Base-by-base conservation (phyloP, 2,888 invertebrate species). In the Drosophila meridiana region DNA sequence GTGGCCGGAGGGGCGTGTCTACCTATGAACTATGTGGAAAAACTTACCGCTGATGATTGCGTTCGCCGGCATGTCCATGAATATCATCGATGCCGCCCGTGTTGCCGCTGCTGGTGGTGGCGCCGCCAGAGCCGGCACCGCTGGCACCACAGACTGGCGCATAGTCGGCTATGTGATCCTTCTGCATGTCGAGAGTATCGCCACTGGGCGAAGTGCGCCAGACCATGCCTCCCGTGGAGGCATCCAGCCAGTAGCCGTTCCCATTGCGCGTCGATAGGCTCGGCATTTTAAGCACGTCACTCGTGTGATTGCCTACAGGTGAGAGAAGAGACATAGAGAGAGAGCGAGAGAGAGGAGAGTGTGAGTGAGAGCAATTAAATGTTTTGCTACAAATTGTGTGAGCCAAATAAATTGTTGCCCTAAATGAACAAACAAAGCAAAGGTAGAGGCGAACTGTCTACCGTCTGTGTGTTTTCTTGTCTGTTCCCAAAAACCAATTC, bases 161-260 rank as follows among this genome's bases (percentile, higher is more conserved):
- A 90, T 93, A 93, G 91, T 93, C 93, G 68, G 93, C 92, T 62
- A 93, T 93, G 83, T 93, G 93, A 91, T 93, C 93, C 90, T 93
- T 93, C 82, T 93, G 93, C 89, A 93, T 90, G 80, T 93, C 92
- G 76, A 92, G 80, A 62, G 92, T 82, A 82, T 92, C 91, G 80
- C 92, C 91, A 69, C 79, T 89, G 63, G 92, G 91, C 63, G 92
- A 85, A 60, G 92, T 91, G 62, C 93, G 92, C 93, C 93, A 93
- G 45, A 93, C 92, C 92, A 93, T 93, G 75, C 93, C 93, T 30
- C 92, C 93, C 30, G 92, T 89, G 32, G 93, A 92, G 67, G 93
- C 92, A 80, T 93, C 93, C 79, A 93, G 89, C 93, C 93, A 93
- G 85, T 92, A 93, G 69, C 93, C 93, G 76, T 93, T 93, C 36